Conservation (phyloP, 1,140 invertebrate species). For the Drosophila biarmipes region DNA sequence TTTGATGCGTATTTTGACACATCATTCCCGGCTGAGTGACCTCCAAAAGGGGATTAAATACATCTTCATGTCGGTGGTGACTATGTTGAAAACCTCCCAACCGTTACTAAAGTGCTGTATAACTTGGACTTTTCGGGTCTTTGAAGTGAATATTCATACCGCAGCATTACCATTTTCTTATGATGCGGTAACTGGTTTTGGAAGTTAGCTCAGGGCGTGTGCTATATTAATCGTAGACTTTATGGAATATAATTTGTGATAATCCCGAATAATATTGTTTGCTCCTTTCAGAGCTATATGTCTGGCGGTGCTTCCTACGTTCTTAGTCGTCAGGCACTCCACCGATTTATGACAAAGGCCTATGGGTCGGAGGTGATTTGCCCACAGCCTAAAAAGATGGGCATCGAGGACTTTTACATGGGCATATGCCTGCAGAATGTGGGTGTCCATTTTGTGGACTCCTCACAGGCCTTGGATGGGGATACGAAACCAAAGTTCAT, state of each 20-base stretch:
- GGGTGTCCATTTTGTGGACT: slow-evolving; percentile 88
- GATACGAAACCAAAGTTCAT: slow-evolving; percentile 57
- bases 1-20: slow-evolving; percentile 54
- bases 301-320: slow-evolving; percentile 97
- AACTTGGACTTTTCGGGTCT: slow-evolving; percentile 18
- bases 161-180: slow-evolving; percentile 5
- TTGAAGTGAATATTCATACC: slow-evolving; percentile 39
- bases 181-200: slow-evolving; percentile 18
- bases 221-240: slow-evolving; percentile 17
- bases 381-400: slow-evolving; percentile 87
- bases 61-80: slow-evolving; percentile 10
- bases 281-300: slow-evolving; percentile 92
- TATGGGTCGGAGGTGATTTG: slow-evolving; percentile 90
- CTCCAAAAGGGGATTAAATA: slow-evolving; percentile 49
- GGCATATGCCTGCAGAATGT: slow-evolving; percentile 95
- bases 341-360: slow-evolving; percentile 89
- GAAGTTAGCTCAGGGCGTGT: slow-evolving; percentile 9
- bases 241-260: slow-evolving; percentile 1
- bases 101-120: slow-evolving; percentile 43
- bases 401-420: slow-evolving; percentile 97
- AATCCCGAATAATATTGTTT: background rate
- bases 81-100: slow-evolving; percentile 37
- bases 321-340: slow-evolving; percentile 91
- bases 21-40: slow-evolving; percentile 33
- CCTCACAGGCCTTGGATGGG: slow-evolving; percentile 24